Evolutionary conservation across 2,888 invertebrate species (phyloP), one percentile per base, ranked within the genome.

Genomic region (Criorhina ranunculi): DNA sequence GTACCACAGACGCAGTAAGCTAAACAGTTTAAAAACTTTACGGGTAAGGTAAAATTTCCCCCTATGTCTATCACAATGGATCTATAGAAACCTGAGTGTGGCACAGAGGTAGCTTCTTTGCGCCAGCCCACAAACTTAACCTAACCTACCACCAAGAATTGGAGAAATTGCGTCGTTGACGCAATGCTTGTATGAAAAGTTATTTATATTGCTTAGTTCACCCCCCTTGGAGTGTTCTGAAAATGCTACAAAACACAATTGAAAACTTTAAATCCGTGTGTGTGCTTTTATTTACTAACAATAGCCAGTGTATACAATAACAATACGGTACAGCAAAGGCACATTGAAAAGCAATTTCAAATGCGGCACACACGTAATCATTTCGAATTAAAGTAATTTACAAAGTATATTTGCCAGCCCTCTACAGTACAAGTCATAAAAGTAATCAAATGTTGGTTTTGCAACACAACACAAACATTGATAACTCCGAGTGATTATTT

Each of bases 391-490:
- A 31, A 67, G 8, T 24, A 37, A 24, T 24, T 24, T 24, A 24
- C 24, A 40, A 31, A 67, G 8, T 35, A 37, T 15, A 15, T 40
- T 24, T 17, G 29, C 59, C 35, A 49, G 15, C 29, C 35, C 31
- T 29, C 46, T 42, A 6, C 12, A 33, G 42, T 31, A 5, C 24
- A 42, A 40, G 24, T 17, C 64, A 44, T 55, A 55, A 64, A 29
- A 15, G 29, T 62, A 53, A 62, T 73, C 51, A 42, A 33, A 55
- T 60, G 40, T 64, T 66, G 46, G 66, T 57, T 75, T 12, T 57
- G 44, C 5, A n/a, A n/a, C 15, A 31, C 46, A 64, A 46, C 24
- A 29, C 33, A 64, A 46, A 66, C 57, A 49, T n/a, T 49, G 75
- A 75, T 75, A 75, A 73, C 51, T 4, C 12, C 33, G 6, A 37